phyloP scores from a whole-genome alignment of 2,797 vertebrate genomes.

The Myripristis jacobus region DNA sequence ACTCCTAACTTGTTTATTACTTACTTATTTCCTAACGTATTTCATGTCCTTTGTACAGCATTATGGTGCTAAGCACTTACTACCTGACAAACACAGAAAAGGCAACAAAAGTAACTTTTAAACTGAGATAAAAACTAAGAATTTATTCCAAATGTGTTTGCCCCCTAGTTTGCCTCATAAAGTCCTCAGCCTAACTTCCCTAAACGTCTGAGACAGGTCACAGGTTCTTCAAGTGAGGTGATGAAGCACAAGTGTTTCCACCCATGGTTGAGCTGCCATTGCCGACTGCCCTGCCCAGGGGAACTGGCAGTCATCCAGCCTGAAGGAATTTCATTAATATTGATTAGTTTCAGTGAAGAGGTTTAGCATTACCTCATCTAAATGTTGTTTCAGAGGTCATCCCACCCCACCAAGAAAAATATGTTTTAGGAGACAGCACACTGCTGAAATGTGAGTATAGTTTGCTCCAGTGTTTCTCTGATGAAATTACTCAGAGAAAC shows the following conservation, averaged over 20 bases:
- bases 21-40: too few relatives aligned
- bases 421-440: conserved; percentile 20
- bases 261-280: neutral
- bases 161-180: neutral
- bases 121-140: conserved; percentile 13
- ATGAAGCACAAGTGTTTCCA: neutral
- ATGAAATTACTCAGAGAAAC: neutral
- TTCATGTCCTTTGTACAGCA: too few relatives aligned
- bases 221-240: neutral
- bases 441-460: conserved; percentile 18
- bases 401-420: conserved; percentile 34
- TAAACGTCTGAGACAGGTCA: neutral
- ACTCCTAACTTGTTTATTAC: too few relatives aligned
- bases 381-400: conserved; percentile 48
- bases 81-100: conserved; percentile 11
- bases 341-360: conserved; percentile 50
- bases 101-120: conserved; percentile 13
- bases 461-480: conserved; percentile 2
- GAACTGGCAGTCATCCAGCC: conserved; percentile 31
- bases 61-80: too few relatives aligned
- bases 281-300: conserved; percentile 17
- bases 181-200: too few relatives aligned
- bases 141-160: neutral
- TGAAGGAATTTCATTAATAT: conserved; percentile 41
- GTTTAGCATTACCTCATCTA: conserved; percentile 50